Percentiles rank a stretch among this genome's conserved stretches.
phyloP scores from a whole-genome alignment of 2,888 invertebrate species.

The Conchocele bisecta region DNA sequence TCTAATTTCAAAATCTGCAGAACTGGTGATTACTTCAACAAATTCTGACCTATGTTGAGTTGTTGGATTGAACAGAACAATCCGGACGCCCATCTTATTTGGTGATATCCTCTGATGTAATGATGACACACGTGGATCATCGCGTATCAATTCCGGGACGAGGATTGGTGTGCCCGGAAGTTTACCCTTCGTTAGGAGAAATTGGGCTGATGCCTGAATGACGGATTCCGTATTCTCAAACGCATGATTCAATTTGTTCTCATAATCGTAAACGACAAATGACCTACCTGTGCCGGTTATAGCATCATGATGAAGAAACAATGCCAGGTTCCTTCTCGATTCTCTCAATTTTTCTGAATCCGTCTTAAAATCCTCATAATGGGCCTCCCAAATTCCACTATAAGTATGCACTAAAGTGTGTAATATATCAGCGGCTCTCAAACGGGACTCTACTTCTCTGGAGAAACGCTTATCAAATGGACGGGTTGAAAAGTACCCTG shows the following conservation, averaged over 20 bases:
- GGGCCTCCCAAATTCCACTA: constrained; percentile 60
- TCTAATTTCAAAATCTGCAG: constrained; percentile 88
- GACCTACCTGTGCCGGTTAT: constrained; percentile 97
- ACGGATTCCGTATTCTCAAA: constrained; percentile 67
- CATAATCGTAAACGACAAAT: constrained; percentile 95
- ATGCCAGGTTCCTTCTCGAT: constrained; percentile 91
- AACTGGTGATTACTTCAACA: constrained; percentile 88
- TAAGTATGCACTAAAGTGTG: constrained; percentile 68
- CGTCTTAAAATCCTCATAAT: constrained; percentile 56
- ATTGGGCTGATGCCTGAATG: constrained; percentile 63
- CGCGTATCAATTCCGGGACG: constrained; percentile 63
- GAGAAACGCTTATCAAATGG: constrained; percentile 88
- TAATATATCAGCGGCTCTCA: constrained; percentile 80
- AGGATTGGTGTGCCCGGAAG: constrained; percentile 62
- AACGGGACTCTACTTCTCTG: constrained; percentile 83
- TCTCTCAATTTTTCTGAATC: constrained; percentile 63
- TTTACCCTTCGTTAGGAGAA: constrained; percentile 66
- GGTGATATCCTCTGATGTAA: constrained; percentile 64
- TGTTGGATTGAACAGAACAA: constrained; percentile 92
- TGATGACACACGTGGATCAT: constrained; percentile 53
- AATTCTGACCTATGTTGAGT: constrained; percentile 91
- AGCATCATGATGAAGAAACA: constrained; percentile 99
- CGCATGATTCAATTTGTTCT: constrained; percentile 69
- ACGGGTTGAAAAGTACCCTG: constrained; percentile 95
- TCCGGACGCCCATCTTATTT: constrained; percentile 59